Evolutionary conservation across 2,113 vertebrate species (phyloP), one percentile per base, ranked within the genome.

Genomic region (Cyprinodon tularosa): DNA sequence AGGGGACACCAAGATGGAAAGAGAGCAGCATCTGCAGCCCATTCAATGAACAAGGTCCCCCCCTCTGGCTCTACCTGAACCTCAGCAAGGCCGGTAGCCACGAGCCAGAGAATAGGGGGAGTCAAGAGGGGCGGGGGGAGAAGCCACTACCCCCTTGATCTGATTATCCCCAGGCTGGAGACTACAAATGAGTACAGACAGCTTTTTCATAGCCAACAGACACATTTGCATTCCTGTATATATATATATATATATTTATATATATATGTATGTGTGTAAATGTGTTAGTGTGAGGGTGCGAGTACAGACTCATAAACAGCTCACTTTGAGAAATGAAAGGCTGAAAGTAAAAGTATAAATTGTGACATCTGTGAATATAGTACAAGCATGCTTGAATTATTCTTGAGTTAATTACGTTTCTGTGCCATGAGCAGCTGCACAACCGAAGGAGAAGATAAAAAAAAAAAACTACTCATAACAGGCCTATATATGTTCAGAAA

Each of bases 121-220:
- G 12, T 15, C 59, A 48, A 68, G n/a, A 29, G 68, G 12, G 17
- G 62, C 76, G 12, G 15, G 65, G 48, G 69, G 59, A 68, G 68
- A 22, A 5, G 12, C 57, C 70, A 65, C 74, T 77, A 75, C 77
- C 81, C 42, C 81, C 62, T 45, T 78, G 74, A 87, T 90, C 78
- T 76, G 81, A 87, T 90, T 82, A 63, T 90, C 91, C 88, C 66
- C 71, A 14, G 90, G 92, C 88, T 45, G 45, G 61, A 81, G 39
- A 76, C 80, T 82, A 87, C 90, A 93, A 91, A 93, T 90, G 89
- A 91, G 87, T 88, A 78, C 90, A 90, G 90, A 91, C 88, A 91
- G 89, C 82, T 88, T 88, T 84, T 84, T 87, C 83, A 90, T 87
- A 80, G 90, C 91, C 88, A 87, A 63, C 44, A 88, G 91, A 86